Evolutionary conservation across 1,140 invertebrate species (phyloP).

Genomic region (Cydia amplana): DNA sequence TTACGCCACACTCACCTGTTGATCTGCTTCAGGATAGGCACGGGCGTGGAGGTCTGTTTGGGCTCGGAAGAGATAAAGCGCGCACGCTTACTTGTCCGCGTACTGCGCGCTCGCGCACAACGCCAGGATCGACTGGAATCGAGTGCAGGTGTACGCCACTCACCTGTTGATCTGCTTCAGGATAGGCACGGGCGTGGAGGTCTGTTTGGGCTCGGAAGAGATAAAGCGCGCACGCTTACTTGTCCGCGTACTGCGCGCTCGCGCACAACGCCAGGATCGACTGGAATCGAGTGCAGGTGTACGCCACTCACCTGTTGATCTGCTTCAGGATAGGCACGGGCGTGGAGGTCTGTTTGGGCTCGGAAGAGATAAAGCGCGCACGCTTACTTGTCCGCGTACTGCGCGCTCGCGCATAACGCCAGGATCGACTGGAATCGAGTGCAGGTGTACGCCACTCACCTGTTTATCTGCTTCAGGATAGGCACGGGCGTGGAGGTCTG

Average conservation of each 20-base stretch:
- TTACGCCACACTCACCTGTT: slow-evolving; percentile 40
- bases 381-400: slow-evolving; percentile 78
- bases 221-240: slow-evolving; percentile 74
- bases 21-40: slow-evolving; percentile 91
- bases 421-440: slow-evolving; percentile 61
- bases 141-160: slow-evolving; percentile 34
- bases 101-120: slow-evolving; percentile 74
- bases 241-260: slow-evolving; percentile 78
- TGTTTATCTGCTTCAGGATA: slow-evolving; percentile 92
- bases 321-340: slow-evolving; percentile 91
- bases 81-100: slow-evolving; percentile 75
- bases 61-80: slow-evolving; percentile 66
- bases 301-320: slow-evolving; percentile 85
- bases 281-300: slow-evolving; percentile 43
- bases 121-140: slow-evolving; percentile 55
- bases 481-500: slow-evolving; percentile 83
- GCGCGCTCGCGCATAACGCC: slow-evolving; percentile 67
- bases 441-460: slow-evolving; percentile 63
- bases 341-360: slow-evolving; percentile 72
- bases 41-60: slow-evolving; percentile 80
- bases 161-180: slow-evolving; percentile 91
- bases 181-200: slow-evolving; percentile 86
- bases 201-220: slow-evolving; percentile 53
- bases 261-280: slow-evolving; percentile 55
- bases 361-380: slow-evolving; percentile 69